Conservation (phyloP, 2,113 vertebrate genomes). For the Notiomystis cincta region DNA sequence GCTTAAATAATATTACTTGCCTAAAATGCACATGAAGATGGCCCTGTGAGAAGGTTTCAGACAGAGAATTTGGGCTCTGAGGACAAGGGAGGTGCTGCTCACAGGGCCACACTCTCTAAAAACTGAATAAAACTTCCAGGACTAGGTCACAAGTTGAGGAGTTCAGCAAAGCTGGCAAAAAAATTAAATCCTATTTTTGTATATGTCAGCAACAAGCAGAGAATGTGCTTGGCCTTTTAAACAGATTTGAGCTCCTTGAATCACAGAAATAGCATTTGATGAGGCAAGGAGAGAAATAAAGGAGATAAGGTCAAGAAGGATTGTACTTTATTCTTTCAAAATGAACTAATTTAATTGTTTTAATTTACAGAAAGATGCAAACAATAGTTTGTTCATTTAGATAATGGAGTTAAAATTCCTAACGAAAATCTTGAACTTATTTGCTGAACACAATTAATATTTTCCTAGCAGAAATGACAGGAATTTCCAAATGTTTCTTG, state of each 20-base stretch:
- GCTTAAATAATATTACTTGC: not conserved
- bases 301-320: not conserved
- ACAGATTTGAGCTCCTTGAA: not conserved
- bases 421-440: not conserved
- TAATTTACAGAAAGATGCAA: not conserved
- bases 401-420: not conserved
- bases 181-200: not conserved
- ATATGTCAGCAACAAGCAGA: not conserved
- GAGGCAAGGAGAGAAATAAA: not conserved
- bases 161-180: not conserved
- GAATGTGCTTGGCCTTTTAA: not conserved
- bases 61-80: not conserved
- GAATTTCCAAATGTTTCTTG: not conserved
- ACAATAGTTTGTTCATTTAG: not conserved
- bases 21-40: not conserved
- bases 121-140: not conserved
- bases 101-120: rapidly evolving
- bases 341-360: not conserved
- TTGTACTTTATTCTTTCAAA: not conserved
- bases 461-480: not conserved
- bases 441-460: not conserved
- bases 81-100: not conserved
- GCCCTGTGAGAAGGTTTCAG: not conserved
- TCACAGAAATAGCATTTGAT: not conserved
- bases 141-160: not conserved